Evolutionary conservation across 2,113 vertebrate species (phyloP).

Genomic region (Mesoclemmys tuberculata): DNA sequence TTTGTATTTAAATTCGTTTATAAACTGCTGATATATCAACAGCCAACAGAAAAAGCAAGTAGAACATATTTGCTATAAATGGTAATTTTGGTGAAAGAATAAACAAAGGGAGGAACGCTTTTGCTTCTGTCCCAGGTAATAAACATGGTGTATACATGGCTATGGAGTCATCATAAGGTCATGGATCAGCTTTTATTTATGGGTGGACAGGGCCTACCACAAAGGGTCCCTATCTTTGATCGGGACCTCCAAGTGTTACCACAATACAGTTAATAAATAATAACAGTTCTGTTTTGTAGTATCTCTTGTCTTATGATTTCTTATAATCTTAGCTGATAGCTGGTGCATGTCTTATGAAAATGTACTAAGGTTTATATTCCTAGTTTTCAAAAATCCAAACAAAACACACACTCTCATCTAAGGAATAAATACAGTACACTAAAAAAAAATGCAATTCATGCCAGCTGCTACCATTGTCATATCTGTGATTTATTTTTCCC

Average conservation of each 20-base stretch:
- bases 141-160: neutral
- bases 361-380: neutral
- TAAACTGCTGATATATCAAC: neutral
- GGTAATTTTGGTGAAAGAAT: neutral
- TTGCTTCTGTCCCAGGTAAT: neutral
- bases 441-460: neutral
- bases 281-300: neutral
- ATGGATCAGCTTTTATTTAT: neutral
- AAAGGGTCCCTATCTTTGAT: neutral
- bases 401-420: neutral
- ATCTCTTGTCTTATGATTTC: neutral
- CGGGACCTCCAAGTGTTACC: neutral
- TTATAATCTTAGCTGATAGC: neutral
- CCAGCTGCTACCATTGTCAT: neutral
- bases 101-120: neutral
- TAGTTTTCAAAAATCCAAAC: slow-evolving; percentile 7
- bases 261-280: neutral
- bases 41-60: neutral
- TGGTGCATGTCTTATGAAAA: slow-evolving; percentile 10
- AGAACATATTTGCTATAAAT: neutral
- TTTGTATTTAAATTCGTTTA: neutral
- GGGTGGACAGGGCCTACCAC: neutral
- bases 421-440: neutral
- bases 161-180: neutral
- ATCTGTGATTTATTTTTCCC: slow-evolving; percentile 30